phyloP scores from a whole-genome alignment of 2,113 vertebrate species.

The Oplegnathus fasciatus region DNA sequence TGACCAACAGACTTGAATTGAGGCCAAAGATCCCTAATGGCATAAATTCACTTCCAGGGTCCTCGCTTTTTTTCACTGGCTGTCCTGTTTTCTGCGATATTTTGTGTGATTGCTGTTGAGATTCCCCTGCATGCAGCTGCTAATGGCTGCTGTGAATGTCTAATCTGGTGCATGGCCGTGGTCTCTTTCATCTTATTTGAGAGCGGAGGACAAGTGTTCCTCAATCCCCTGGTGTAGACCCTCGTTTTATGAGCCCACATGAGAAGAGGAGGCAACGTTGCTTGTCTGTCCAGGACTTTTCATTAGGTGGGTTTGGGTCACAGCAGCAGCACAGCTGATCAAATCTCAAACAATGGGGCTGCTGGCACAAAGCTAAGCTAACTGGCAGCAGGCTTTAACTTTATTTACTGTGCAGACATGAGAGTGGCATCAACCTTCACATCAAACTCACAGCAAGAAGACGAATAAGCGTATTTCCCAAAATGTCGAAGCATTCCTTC shows the following conservation, averaged over 20 bases:
- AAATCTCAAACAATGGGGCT: slow-evolving; percentile 67
- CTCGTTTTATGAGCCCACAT: slow-evolving; percentile 44
- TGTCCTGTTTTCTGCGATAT: neutral
- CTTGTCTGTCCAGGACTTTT: slow-evolving; percentile 63
- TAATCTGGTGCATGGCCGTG: slow-evolving; percentile 44
- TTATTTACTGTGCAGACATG: neutral
- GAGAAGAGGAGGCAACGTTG: slow-evolving; percentile 41
- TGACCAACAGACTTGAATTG: slow-evolving; percentile 52
- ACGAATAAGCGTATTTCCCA: neutral
- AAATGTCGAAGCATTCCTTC: neutral
- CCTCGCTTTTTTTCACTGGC: neutral
- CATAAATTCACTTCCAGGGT: slow-evolving; percentile 36
- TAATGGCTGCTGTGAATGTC: slow-evolving; percentile 47
- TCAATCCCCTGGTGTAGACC: slow-evolving; percentile 22
- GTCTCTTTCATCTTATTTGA: slow-evolving; percentile 47
- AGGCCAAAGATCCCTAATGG: slow-evolving; percentile 48
- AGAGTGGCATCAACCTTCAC: neutral
- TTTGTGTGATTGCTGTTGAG: slow-evolving; percentile 38
- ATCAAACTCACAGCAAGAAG: neutral
- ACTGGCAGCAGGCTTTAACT: neutral
- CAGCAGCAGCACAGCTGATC: slow-evolving; percentile 59
- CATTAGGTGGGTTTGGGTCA: slow-evolving; percentile 67
- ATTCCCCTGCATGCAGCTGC: slow-evolving; percentile 4
- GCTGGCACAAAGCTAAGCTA: slow-evolving; percentile 34
- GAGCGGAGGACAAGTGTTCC: slow-evolving; percentile 27